Conservation (phyloP, 2,888 invertebrate species). For the Tuberolachnus salignus region DNA sequence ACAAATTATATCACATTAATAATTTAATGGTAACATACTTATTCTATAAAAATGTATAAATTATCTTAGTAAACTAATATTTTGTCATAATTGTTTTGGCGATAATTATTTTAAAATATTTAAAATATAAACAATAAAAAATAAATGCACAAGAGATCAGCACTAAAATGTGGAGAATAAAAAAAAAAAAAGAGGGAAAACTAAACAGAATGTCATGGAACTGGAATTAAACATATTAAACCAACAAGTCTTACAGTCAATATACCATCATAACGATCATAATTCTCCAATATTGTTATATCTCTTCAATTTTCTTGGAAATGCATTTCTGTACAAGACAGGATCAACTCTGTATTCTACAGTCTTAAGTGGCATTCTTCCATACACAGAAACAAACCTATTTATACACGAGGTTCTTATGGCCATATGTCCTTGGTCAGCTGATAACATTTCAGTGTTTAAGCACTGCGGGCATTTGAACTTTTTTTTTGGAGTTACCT, state of each 20-base stretch:
- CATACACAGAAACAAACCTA: conserved; percentile 77
- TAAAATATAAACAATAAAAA: not conserved
- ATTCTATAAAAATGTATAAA: not conserved
- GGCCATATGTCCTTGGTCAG: conserved; percentile 90
- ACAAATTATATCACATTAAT: not conserved
- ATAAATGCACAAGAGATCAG: conserved; percentile 11
- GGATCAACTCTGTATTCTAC: conserved; percentile 96
- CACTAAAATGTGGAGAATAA: not conserved
- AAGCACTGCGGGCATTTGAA: conserved; percentile 96
- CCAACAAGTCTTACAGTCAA: conserved; percentile 1
- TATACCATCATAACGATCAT: conserved; percentile 64
- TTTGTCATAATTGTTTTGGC: not conserved
- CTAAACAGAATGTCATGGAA: conserved; percentile 17
- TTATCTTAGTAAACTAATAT: not conserved
- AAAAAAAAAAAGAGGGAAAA: not conserved
- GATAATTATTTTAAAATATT: not conserved
- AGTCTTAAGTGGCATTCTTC: conserved; percentile 83
- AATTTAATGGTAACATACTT: conserved; percentile 45
- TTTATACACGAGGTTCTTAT: conserved; percentile 91
- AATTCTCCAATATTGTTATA: conserved; percentile 90
- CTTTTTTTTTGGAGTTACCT: conserved; percentile 93
- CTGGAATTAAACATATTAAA: not conserved
- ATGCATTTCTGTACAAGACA: conserved; percentile 84
- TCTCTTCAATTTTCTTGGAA: conserved; percentile 83
- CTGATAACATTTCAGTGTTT: conserved; percentile 91